Conservation (phyloP, 2,888 invertebrate genomes). For the Eupithecia exiguata region DNA sequence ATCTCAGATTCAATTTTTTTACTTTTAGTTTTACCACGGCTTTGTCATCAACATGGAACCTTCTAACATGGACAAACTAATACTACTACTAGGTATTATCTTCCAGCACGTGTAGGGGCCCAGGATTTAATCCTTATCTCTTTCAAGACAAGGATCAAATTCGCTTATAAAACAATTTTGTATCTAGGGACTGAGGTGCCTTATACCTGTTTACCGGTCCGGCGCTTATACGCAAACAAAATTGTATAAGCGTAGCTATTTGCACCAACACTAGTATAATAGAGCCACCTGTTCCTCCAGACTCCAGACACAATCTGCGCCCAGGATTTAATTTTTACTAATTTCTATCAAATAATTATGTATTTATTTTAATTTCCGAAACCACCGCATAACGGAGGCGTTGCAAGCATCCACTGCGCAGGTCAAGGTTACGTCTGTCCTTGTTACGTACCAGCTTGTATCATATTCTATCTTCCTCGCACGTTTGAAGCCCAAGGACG, state of each 20-base stretch:
- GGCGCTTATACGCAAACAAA: background rate
- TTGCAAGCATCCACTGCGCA: conserved; percentile 62
- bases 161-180: background rate
- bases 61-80: background rate
- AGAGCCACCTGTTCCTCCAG: conserved; percentile 31
- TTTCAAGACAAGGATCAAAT: background rate
- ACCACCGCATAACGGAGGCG: conserved; percentile 47
- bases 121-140: background rate
- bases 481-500: conserved; percentile 50
- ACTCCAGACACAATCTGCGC: conserved; percentile 8
- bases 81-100: background rate
- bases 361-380: conserved; percentile 55
- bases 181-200: background rate
- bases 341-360: conserved; percentile 47
- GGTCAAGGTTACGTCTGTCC: conserved; percentile 69
- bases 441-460: conserved; percentile 48
- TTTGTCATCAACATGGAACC: background rate
- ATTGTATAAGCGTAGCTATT: background rate
- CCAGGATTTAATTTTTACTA: conserved; percentile 40
- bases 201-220: background rate
- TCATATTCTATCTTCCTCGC: conserved; percentile 45
- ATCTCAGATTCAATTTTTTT: conserved; percentile 4
- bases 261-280: conserved; percentile 1
- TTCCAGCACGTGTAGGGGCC: background rate
- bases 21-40: no score